Evolutionary conservation across 2,113 vertebrate species (phyloP), one percentile per base, ranked within the genome.

Genomic region (Myotis lucifugus): DNA sequence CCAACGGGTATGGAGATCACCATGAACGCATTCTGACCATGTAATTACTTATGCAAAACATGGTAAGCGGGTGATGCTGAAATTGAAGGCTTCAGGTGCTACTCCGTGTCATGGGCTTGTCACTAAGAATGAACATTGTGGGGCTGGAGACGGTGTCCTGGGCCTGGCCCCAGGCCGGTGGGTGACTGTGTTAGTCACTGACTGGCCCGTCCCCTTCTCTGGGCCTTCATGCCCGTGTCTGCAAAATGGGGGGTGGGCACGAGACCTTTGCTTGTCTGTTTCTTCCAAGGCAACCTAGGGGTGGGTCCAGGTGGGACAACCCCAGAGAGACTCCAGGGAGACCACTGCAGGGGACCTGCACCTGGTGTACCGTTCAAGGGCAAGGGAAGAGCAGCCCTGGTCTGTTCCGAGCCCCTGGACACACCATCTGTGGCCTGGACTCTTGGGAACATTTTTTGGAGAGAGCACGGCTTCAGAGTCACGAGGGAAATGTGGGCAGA

Each of bases 401-500:
- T 46, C 46, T 27, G 42, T 0, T 34, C 27, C 4, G 9, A 61
- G 48, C 40, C 34, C 40, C 18, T 23, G 18, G 67, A 56, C 69
- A 2, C 25, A 14, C 32, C 2, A 1, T 69, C 67, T 8, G 4
- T 8, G 61, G 50, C 29, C 77, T 27, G 64, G 85, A 69, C 73
- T 70, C 69, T 25, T 64, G 83, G 78, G 78, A 82, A 72, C 69
- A n/a, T 61, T 76, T 67, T 70, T 29, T 29, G 18, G 27, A 91
- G 88, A 66, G 8, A 81, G 52, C 3, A 0, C 34, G 13, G 32
- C 83, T 95, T 95, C 66, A 77, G 61, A 54, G n/a, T 32, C 86
- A 69, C 52, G 17, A 61, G 81, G 79, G 79, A 37, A 88, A 83
- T 59, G 56, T 86, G 91, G 91, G 95, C 88, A 74, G 85, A 37